Percentiles rank a stretch among this genome's conserved stretches.
Evolutionary conservation across 2,113 vertebrate species (phyloP).

Genomic region (Ptilonorhynchus violaceus): DNA sequence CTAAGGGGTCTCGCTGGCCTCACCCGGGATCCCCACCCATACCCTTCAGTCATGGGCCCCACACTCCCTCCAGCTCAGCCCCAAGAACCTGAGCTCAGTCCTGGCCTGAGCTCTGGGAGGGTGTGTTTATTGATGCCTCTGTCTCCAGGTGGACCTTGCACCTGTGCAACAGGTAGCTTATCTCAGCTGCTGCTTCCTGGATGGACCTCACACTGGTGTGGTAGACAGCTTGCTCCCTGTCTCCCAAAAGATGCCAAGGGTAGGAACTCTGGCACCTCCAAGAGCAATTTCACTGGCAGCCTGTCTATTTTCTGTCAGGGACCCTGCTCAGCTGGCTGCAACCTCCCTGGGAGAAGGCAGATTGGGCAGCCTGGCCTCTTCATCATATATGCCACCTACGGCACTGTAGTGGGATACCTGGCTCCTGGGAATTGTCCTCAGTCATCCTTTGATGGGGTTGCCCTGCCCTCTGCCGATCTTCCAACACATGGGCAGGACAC

Average conservation of each 20-base stretch:
- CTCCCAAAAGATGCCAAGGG: fast-evolving
- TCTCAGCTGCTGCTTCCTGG: neutral
- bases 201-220: neutral
- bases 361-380: neutral
- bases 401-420: fast-evolving
- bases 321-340: neutral
- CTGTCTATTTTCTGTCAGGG: neutral
- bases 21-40: neutral
- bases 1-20: neutral
- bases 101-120: neutral
- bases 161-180: neutral
- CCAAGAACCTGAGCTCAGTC: neutral
- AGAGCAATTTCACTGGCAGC: neutral
- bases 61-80: neutral
- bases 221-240: neutral
- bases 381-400: fast-evolving
- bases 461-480: constrained; percentile 28
- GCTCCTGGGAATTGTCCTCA: neutral
- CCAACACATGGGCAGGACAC: neutral
- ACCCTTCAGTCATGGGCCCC: neutral
- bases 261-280: neutral
- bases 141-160: neutral
- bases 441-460: neutral
- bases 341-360: fast-evolving
- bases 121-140: neutral